Conservation (phyloP, 2,888 invertebrate species). For the Rhamnusium bicolor region DNA sequence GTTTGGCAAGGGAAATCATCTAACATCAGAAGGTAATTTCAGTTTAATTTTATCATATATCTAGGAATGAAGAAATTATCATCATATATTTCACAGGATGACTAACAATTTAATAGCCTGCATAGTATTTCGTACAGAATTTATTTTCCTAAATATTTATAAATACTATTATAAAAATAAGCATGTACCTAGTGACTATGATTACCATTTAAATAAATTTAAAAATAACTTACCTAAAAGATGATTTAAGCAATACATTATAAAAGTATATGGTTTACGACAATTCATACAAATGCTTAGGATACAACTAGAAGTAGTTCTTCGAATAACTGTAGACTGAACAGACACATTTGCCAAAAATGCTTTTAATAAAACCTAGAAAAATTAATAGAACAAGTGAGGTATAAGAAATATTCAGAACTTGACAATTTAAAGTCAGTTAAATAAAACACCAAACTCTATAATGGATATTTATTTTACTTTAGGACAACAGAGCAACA, state of each 20-base stretch:
- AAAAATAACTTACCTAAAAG: slow-evolving; percentile 72
- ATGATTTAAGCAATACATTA: slow-evolving; percentile 78
- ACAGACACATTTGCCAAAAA: slow-evolving; percentile 78
- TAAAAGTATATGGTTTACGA: slow-evolving; percentile 79
- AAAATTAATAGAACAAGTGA: background rate
- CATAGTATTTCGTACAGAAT: too few species aligned
- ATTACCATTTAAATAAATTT: background rate
- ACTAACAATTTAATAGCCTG: too few species aligned
- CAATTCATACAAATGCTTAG: slow-evolving; percentile 86
- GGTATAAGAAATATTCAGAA: background rate
- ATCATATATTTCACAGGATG: too few species aligned
- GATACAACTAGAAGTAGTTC: slow-evolving; percentile 87
- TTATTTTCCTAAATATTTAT: background rate
- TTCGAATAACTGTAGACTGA: slow-evolving; percentile 82
- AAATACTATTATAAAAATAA: background rate
- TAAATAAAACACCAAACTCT: too few species aligned
- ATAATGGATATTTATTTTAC: too few species aligned
- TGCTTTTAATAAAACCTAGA: slow-evolving; percentile 78
- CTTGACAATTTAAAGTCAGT: too few species aligned
- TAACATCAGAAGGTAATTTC: too few species aligned
- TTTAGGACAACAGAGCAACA: too few species aligned
- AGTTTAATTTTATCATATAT: too few species aligned
- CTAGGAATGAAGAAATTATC: too few species aligned
- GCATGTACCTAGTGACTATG: background rate
- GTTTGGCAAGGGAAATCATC: too few species aligned